A percentile compares a stretch with the other conserved stretches of the same genome.
These are phyloP conservation scores for Probosciger aterrimus DNA, from an alignment of 2,113 vertebrate genomes.

Conservation along the genomic window DNA sequence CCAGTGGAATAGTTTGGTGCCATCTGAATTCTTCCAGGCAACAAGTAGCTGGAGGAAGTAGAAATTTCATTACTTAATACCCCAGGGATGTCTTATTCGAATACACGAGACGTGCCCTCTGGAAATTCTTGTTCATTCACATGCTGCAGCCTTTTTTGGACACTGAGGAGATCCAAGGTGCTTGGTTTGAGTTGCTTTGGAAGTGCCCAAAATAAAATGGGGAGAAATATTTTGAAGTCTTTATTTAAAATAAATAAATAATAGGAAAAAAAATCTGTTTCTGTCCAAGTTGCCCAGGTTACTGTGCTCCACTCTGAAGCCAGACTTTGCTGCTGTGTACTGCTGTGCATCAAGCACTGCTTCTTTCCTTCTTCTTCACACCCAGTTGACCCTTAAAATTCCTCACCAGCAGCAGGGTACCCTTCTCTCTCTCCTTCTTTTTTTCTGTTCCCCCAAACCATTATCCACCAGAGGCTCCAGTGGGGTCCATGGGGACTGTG, in stretches of 20 bases:
- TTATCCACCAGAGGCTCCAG: neutral
- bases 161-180: neutral
- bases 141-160: slow-evolving; percentile 40
- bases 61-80: slow-evolving; percentile 45
- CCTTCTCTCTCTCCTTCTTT: neutral
- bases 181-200: slow-evolving; percentile 1
- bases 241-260: neutral
- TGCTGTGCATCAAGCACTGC: neutral
- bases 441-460: neutral
- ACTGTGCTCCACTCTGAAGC: neutral
- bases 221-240: neutral
- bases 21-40: slow-evolving; percentile 40
- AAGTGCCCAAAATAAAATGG: neutral
- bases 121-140: slow-evolving; percentile 45
- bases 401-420: neutral
- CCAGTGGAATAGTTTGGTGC: neutral
- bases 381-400: neutral
- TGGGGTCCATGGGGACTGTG: neutral
- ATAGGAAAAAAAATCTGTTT: neutral
- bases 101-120: neutral
- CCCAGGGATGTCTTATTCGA: slow-evolving; percentile 20
- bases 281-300: neutral
- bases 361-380: neutral
- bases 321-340: neutral
- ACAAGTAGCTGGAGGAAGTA: slow-evolving; percentile 44